Percentiles rank a stretch among this genome's conserved stretches.
Evolutionary conservation across 92 coral and sea anemone species (phyloP).

Genomic region (Bergia puertoricense): DNA sequence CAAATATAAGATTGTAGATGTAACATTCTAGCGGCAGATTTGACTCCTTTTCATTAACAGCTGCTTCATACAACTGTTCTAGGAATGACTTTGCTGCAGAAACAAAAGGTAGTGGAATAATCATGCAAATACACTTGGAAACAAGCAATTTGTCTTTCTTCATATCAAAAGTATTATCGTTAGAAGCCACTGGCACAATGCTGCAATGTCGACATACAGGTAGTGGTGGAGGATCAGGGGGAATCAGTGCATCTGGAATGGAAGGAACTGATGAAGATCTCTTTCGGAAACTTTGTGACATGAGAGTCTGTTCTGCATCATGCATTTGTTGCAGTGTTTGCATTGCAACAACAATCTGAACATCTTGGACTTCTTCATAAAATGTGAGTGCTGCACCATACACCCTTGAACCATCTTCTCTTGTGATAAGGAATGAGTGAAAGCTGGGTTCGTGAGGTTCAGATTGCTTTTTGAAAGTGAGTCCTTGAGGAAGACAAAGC

Average conservation of each 20-base stretch:
- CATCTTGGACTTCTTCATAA: constrained; percentile 82
- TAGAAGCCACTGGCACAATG: constrained; percentile 49
- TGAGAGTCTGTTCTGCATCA: constrained; percentile 82
- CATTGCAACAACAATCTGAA: constrained; percentile 87
- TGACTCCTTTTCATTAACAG: constrained; percentile 57
- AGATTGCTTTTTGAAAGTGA: constrained; percentile 78
- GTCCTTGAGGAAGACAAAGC: constrained; percentile 95
- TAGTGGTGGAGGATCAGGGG: constrained; percentile 53
- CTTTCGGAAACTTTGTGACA: constrained; percentile 63
- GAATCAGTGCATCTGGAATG: constrained; percentile 40
- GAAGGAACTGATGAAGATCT: constrained; percentile 72
- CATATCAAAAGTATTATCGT: constrained; percentile 62
- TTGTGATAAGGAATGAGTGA: constrained; percentile 93
- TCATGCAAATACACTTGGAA: constrained; percentile 82
- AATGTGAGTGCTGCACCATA: constrained; percentile 89
- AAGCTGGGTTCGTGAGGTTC: constrained; percentile 74
- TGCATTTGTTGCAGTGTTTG: constrained; percentile 92
- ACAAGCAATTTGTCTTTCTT: constrained; percentile 77
- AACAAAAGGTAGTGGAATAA: constrained; percentile 87
- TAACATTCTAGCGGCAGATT: constrained; percentile 84
- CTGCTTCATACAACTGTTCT: constrained; percentile 73
- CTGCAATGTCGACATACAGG: constrained; percentile 3
- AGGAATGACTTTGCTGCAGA: constrained; percentile 79
- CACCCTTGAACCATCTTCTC: constrained; percentile 95
- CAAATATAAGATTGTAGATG: constrained; percentile 86